Percentiles rank a stretch among this genome's conserved stretches.
Evolutionary conservation across 2,797 vertebrate genomes (phyloP).

Genomic region (Catostomus latipinnis): DNA sequence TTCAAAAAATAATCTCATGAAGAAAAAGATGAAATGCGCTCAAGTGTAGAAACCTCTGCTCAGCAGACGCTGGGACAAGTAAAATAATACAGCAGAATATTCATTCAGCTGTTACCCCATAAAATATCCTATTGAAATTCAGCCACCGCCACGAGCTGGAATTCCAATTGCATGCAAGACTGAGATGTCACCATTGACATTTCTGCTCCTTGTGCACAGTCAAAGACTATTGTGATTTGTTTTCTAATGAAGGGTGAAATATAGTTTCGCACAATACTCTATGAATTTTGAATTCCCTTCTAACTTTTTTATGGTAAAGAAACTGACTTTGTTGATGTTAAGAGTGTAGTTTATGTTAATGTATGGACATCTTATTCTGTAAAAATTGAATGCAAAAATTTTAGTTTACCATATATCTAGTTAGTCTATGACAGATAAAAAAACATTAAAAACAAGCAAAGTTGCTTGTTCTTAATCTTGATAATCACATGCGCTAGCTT

Average conservation of each 20-base stretch:
- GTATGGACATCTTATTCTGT: no score
- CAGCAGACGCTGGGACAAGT: neutral
- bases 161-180: conserved; percentile 23
- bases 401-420: no score
- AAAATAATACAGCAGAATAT: conserved; percentile 30
- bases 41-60: conserved; percentile 12
- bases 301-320: neutral
- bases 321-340: neutral
- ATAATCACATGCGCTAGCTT: neutral
- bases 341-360: neutral
- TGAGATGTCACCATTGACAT: conserved; percentile 41
- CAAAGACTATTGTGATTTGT: conserved; percentile 21
- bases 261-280: conserved; percentile 12
- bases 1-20: conserved; percentile 1
- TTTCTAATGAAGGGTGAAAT: conserved; percentile 35
- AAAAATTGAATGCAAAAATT: no score
- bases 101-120: conserved; percentile 37
- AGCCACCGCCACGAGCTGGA: neutral
- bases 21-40: conserved; percentile 23
- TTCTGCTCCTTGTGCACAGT: conserved; percentile 39
- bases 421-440: neutral
- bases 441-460: neutral
- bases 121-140: conserved; percentile 4
- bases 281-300: neutral
- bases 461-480: no score